phyloP scores from a whole-genome alignment of 1,140 invertebrate species.

The Archivesica marissinica region DNA sequence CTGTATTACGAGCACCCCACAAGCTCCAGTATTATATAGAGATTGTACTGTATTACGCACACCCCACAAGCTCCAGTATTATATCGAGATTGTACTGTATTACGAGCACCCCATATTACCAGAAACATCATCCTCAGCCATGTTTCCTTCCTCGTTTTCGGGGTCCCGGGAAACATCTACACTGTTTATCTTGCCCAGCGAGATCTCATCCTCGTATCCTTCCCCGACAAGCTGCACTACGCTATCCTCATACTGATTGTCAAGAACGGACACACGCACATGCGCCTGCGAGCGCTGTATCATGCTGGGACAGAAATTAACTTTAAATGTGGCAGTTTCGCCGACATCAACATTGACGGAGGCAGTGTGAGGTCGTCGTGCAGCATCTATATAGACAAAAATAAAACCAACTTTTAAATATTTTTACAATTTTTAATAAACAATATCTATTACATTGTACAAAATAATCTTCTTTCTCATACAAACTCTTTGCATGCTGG shows the following conservation, averaged over 20 bases:
- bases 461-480: too few relatives aligned
- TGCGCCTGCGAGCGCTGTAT: slow-evolving; percentile 80
- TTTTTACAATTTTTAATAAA: background rate
- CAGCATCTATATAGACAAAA: slow-evolving; percentile 61
- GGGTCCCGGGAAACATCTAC: slow-evolving; percentile 61
- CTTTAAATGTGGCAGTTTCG: slow-evolving; percentile 79
- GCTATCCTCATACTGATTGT: slow-evolving; percentile 84
- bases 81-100: too few relatives aligned
- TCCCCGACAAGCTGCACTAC: slow-evolving; percentile 83
- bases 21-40: too few relatives aligned
- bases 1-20: too few relatives aligned
- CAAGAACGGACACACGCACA: slow-evolving; percentile 80
- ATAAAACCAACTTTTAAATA: background rate
- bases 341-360: slow-evolving; percentile 80
- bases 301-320: slow-evolving; percentile 75
- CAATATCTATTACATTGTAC: background rate
- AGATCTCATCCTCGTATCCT: slow-evolving; percentile 84
- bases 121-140: slow-evolving; percentile 81
- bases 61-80: too few relatives aligned
- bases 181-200: slow-evolving; percentile 82
- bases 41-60: too few relatives aligned
- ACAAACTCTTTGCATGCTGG: too few relatives aligned
- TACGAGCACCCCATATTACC: too few relatives aligned
- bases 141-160: slow-evolving; percentile 77
- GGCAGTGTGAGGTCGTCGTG: slow-evolving; percentile 80